Conservation (phyloP, 64 coral and sea anemone genomes). For the Montipora sp. region DNA sequence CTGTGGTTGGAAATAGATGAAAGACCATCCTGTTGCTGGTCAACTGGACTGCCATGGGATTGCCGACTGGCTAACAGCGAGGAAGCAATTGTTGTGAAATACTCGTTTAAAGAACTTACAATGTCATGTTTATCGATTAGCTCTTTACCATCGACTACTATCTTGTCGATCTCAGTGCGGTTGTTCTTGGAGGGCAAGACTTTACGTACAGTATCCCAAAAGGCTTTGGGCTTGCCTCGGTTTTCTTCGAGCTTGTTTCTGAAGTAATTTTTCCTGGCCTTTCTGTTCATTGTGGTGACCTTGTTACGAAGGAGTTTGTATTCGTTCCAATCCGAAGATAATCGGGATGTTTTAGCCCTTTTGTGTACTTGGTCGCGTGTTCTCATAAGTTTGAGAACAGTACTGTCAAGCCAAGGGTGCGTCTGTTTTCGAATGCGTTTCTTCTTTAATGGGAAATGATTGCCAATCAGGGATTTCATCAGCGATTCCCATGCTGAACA, state of each 20-base stretch:
- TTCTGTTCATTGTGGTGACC: not conserved
- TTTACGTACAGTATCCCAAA: conserved; percentile 47
- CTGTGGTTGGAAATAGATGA: not conserved
- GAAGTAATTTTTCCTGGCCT: not conserved
- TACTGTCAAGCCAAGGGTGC: conserved; percentile 29
- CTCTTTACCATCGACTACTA: conserved; percentile 48
- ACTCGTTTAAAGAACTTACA: conserved; percentile 26
- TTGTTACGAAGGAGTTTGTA: too few species aligned
- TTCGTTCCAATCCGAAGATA: too few species aligned
- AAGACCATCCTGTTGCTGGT: not conserved
- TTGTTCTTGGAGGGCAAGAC: conserved; percentile 52
- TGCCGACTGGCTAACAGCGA: not conserved
- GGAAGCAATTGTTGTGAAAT: conserved; percentile 18
- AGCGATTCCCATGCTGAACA: conserved; percentile 20
- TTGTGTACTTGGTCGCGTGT: too few species aligned
- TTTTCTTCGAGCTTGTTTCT: conserved; percentile 48
- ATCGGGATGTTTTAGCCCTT: too few species aligned
- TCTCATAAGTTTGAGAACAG: conserved; percentile 4
- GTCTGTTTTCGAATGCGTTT: conserved; percentile 11
- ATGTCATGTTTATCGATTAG: conserved; percentile 25
- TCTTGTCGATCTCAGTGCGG: conserved; percentile 21
- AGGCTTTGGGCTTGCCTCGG: conserved; percentile 22
- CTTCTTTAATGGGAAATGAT: not conserved
- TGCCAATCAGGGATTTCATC: conserved; percentile 1
- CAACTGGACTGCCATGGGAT: not conserved